Conservation (phyloP, 2,797 vertebrate species). For the Myotis myotis region DNA sequence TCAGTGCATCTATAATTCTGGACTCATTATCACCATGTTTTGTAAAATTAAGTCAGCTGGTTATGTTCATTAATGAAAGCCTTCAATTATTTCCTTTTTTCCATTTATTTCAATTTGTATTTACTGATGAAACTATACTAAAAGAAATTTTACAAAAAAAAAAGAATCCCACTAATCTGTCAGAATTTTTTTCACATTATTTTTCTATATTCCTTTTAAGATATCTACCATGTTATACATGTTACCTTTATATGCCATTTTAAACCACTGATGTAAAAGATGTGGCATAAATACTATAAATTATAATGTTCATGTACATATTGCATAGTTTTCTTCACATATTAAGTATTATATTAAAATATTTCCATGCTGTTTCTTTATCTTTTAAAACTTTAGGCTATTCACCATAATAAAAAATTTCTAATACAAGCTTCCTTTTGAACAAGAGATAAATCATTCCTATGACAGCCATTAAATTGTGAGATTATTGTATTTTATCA, state of each 20-base stretch:
- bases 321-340: neutral
- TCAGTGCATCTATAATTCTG: neutral
- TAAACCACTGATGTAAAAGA: neutral
- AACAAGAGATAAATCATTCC: neutral
- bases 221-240: neutral
- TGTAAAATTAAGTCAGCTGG: neutral
- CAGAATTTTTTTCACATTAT: neutral
- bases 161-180: neutral
- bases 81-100: constrained; percentile 1
- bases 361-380: neutral
- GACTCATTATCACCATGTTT: neutral
- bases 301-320: neutral
- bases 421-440: neutral
- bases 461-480: neutral
- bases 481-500: neutral
- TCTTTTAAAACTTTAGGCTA: neutral
- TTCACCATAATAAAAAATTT: no score
- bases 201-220: neutral
- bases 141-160: neutral
- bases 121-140: neutral
- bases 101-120: neutral
- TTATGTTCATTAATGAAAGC: neutral
- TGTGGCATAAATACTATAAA: neutral
- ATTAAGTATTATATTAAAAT: neutral
- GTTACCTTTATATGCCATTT: neutral